Evolutionary conservation across 2,113 vertebrate species (phyloP), one percentile per base, ranked within the genome.

Genomic region (Calidris pugnax): DNA sequence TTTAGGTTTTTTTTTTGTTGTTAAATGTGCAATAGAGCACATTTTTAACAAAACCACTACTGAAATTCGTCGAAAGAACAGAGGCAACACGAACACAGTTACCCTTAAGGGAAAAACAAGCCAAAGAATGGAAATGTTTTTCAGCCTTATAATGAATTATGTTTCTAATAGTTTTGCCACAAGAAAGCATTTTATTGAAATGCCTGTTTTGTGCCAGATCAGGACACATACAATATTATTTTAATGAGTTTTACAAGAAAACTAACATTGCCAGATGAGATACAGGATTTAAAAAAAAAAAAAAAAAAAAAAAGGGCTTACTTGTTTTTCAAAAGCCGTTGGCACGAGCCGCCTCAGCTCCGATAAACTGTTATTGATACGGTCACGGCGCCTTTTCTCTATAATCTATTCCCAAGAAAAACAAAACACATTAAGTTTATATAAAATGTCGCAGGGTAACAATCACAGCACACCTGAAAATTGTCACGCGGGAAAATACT

Each of bases 241-340:
- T 98, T 98, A 98, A 98, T 95, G 97, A 98, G 96, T 96, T 98
- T 96, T 97, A 97, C 85, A 97, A 97, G 89, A 95, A 88, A 97
- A 94, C 94, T 95, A 97, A 85, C 97, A 96, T 94, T 98, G 95
- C 95, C 97, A 98, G 93, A 98, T 94, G 96, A 98, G 96, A 98
- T 94, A 92, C 37, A 92, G 87, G 57, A 96, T 91, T 90, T 41
- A 41, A 45, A 47, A 55, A 27, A 47, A 53, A 81, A 84, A 73
- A 71, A 85, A 80, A 59, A 50, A 93, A 77, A 84, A 86, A 87
- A 89, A 71, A 68, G 5, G 67, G 81, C 98, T 98, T 98, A 99
- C 99, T 99, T 99, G 99, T 97, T 99, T 99, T 98, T 99, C 99
- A 97, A 99, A 99, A 41, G 99, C 99, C 7, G 99, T 99, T 60